A percentile compares a stretch with the other conserved stretches of the same genome.
Evolutionary conservation across 2,797 vertebrate species (phyloP).

Genomic region (Alauda arvensis): DNA sequence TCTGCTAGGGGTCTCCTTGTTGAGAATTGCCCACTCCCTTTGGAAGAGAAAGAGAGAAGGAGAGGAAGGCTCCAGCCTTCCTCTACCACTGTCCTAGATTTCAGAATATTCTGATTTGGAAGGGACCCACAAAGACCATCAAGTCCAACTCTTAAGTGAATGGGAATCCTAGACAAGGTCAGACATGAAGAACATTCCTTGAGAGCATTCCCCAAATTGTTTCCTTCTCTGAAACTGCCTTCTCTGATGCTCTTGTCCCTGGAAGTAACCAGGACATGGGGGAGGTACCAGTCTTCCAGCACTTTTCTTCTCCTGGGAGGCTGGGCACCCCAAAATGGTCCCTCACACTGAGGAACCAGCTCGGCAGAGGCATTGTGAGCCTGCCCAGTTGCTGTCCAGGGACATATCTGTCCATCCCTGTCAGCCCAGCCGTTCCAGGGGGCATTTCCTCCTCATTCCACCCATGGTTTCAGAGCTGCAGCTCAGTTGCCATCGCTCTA

Average conservation of each 20-base stretch:
- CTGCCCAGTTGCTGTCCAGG: fast-evolving
- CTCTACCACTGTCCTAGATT: background rate
- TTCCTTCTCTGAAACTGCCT: background rate
- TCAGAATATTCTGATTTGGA: background rate
- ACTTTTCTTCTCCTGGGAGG: background rate
- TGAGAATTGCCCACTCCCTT: background rate
- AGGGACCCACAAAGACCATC: background rate
- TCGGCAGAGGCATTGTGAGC: background rate
- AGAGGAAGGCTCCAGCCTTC: background rate
- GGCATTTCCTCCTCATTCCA: background rate
- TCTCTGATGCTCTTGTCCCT: background rate
- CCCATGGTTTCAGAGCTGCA: fast-evolving
- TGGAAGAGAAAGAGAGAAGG: background rate
- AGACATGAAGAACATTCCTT: background rate
- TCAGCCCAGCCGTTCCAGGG: background rate
- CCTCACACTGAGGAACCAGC: background rate
- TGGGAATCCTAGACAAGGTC: background rate
- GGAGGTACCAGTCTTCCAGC: background rate
- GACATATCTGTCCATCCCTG: fast-evolving
- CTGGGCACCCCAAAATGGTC: background rate
- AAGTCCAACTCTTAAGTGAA: background rate
- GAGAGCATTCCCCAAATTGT: background rate
- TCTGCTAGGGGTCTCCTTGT: background rate
- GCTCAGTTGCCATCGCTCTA: fast-evolving
- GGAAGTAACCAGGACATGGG: background rate